phyloP scores from a whole-genome alignment of 2,113 vertebrate genomes.

The Himantopus leucocephalus region DNA sequence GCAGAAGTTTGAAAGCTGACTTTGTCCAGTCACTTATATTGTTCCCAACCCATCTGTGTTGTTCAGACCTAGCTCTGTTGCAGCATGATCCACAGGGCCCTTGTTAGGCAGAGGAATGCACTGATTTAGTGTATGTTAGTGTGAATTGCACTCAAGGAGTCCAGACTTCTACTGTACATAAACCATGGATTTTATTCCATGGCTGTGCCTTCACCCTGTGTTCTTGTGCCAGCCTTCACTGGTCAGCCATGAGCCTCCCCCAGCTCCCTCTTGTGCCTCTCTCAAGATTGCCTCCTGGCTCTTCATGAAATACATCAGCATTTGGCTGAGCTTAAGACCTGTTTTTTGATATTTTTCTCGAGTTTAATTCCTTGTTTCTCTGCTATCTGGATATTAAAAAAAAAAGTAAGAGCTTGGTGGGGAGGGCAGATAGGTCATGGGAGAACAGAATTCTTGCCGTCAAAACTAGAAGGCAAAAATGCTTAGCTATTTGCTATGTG shows the following conservation, averaged over 20 bases:
- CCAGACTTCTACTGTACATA: not conserved
- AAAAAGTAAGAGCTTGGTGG: not conserved
- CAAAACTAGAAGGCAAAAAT: not conserved
- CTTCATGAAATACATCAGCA: not conserved
- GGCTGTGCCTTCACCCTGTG: not conserved
- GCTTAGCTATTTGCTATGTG: not conserved
- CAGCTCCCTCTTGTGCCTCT: not conserved
- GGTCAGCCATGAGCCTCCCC: accelerated
- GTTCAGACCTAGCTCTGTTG: not conserved
- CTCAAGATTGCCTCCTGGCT: not conserved
- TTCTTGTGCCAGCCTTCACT: not conserved
- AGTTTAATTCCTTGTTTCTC: not conserved
- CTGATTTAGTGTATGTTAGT: not conserved
- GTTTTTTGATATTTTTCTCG: not conserved
- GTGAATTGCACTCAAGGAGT: not conserved
- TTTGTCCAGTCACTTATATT: not conserved
- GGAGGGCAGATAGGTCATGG: not conserved
- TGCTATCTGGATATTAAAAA: not conserved
- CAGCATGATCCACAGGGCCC: not conserved
- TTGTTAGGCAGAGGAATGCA: not conserved
- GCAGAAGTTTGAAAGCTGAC: not conserved
- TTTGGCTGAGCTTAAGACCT: not conserved
- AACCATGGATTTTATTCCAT: not conserved
- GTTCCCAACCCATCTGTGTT: not conserved
- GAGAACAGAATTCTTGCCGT: not conserved